phyloP scores from a whole-genome alignment of 2,888 invertebrate species.

The Stomorhina lunata region DNA sequence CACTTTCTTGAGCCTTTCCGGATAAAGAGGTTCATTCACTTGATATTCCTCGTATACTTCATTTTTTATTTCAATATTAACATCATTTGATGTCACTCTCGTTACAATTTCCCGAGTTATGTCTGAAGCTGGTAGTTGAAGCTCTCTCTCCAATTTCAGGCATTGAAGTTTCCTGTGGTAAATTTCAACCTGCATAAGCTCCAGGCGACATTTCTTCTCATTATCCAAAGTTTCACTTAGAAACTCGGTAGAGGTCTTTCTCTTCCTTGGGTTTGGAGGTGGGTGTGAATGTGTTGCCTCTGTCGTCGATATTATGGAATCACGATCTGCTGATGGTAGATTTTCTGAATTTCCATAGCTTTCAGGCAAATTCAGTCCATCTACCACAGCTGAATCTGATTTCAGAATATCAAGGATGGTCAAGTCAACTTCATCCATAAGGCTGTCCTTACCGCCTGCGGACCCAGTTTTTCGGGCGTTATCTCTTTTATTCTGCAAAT shows the following conservation, averaged over 20 bases:
- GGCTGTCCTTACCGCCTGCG: background rate
- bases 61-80: too few species aligned
- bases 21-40: too few species aligned
- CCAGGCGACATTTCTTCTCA: slow-evolving; percentile 51
- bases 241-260: slow-evolving; percentile 46
- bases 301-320: slow-evolving; percentile 31
- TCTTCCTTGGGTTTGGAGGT: slow-evolving; percentile 32
- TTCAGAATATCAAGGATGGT: background rate
- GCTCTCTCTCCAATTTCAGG: slow-evolving; percentile 45
- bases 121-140: slow-evolving; percentile 27
- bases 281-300: slow-evolving; percentile 39
- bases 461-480: background rate
- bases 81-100: too few species aligned
- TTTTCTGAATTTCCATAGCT: slow-evolving; percentile 47
- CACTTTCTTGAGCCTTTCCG: too few species aligned
- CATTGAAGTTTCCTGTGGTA: slow-evolving; percentile 50
- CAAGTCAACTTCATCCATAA: slow-evolving; percentile 16
- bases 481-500: background rate
- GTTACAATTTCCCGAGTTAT: slow-evolving; percentile 14
- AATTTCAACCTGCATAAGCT: slow-evolving; percentile 52
- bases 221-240: slow-evolving; percentile 41
- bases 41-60: too few species aligned
- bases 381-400: slow-evolving; percentile 12
- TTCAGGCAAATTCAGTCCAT: slow-evolving; percentile 48
- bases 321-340: slow-evolving; percentile 29